Percentiles rank a stretch among this genome's conserved stretches.
Conservation (phyloP, 2,797 vertebrate genomes). For the Rhinoraja longicauda region DNA sequence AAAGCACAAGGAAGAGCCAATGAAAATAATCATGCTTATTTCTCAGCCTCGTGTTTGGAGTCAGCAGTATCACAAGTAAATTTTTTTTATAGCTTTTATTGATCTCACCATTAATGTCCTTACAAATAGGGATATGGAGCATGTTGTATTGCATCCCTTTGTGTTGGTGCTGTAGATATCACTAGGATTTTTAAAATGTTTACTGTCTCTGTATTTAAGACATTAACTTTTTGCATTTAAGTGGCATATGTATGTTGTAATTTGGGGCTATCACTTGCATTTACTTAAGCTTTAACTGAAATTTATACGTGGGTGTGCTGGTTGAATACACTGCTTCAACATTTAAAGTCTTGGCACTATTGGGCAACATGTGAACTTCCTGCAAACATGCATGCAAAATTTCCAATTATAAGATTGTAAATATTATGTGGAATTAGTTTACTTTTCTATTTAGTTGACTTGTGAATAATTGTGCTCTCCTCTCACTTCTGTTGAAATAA, state of each 20-base stretch:
- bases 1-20: conserved; percentile 52
- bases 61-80: conserved; percentile 37
- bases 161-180: conserved; percentile 53
- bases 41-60: conserved; percentile 46
- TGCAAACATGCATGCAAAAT: conserved; percentile 71
- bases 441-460: conserved; percentile 77
- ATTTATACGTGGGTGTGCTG: conserved; percentile 51
- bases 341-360: conserved; percentile 55
- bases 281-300: conserved; percentile 54
- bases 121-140: conserved; percentile 45
- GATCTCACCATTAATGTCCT: conserved; percentile 43
- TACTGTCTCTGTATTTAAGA: conserved; percentile 47
- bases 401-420: conserved; percentile 75
- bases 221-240: conserved; percentile 58
- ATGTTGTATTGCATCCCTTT: conserved; percentile 50
- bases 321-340: conserved; percentile 54
- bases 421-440: conserved; percentile 58
- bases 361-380: conserved; percentile 42
- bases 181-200: conserved; percentile 43
- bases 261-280: conserved; percentile 50
- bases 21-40: conserved; percentile 46
- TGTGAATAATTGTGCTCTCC: conserved; percentile 33
- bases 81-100: conserved; percentile 38
- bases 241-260: conserved; percentile 49
- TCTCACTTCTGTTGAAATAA: conserved; percentile 36